Base-by-base conservation (phyloP, 53 echinoderm and acorn worm genomes). In the Holothuria leucospilota region DNA sequence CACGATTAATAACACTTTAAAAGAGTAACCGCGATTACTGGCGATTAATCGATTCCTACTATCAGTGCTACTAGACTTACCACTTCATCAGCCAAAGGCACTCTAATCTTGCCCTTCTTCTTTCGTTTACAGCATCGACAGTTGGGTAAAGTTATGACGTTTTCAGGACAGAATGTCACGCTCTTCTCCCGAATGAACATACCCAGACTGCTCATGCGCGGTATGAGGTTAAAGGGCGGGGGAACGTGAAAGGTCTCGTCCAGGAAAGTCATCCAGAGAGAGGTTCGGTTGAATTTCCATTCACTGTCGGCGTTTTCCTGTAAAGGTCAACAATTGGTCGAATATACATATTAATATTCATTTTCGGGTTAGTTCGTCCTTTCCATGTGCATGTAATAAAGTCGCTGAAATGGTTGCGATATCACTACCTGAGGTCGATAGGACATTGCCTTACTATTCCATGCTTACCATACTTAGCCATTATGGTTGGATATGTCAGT, bases 291-390 rank as follows among this genome's bases (percentile, higher is more conserved):
- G 63, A 93, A 98, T 59, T 97, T 97, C 97, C 97, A 97, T 82
- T 97, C 95, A n/a, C 67, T 78, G 63, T 97, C 97, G 3, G 93
- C 90, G 62, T 97, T 97, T 78, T 95, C 97, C 97, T 97, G 89
- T 5, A 26, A 53, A 30, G 56, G 8, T 56, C 56, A 56, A 56
- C 14, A 1, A 18, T 15, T 13, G 56, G 18, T 56, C 56, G 56
- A 49, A 49, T 18, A 16, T 46, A 7, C 11, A 46, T 46, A 18
- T 56, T 0, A 18, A 56, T 56, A 56, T 16, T 15, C 46, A 46
- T 11, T 34, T 34, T 34, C 34, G 3, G 49, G 3, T 11, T 49
- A 49, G 0, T 49, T 49, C 49, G 34, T 49, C 10, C 49, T 49
- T 49, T 11, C 49, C 0, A 9, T 49, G 10, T 49, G 6, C 9